These are phyloP conservation scores for Gari tellinella DNA, from an alignment of 2,888 invertebrate species.

Conservation along the genomic window DNA sequence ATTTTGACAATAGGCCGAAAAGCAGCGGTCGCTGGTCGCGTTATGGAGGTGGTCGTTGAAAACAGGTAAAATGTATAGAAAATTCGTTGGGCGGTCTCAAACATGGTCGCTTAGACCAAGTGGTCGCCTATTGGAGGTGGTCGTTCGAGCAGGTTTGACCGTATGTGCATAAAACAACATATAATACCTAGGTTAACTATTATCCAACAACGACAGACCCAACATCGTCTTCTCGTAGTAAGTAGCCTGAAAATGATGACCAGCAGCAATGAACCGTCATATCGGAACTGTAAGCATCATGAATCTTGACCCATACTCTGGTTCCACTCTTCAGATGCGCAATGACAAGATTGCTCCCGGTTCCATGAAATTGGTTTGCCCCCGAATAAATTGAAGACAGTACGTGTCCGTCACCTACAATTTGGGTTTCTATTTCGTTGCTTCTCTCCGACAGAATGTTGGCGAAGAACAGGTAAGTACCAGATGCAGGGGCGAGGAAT, in stretches of 20 bases:
- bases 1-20: too few relatives aligned
- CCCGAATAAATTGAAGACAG: constrained; percentile 38
- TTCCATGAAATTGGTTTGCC: constrained; percentile 19
- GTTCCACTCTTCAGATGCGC: constrained; percentile 36
- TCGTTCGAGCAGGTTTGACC: too few relatives aligned
- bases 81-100: too few relatives aligned
- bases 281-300: constrained; percentile 32
- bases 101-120: too few relatives aligned
- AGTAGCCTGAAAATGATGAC: constrained; percentile 48
- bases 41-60: too few relatives aligned
- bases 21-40: too few relatives aligned
- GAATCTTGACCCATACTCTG: constrained; percentile 53
- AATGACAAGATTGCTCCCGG: constrained; percentile 53
- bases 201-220: too few relatives aligned
- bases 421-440: constrained; percentile 43
- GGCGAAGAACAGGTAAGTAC: constrained; percentile 44
- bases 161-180: too few relatives aligned
- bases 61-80: too few relatives aligned
- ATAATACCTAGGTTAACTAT: too few relatives aligned
- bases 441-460: constrained; percentile 39
- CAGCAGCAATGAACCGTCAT: constrained; percentile 51
- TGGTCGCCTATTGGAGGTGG: too few relatives aligned
- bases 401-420: constrained; percentile 29
- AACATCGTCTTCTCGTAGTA: too few relatives aligned
- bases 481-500: constrained; percentile 27